Base-by-base conservation (phyloP, 2,888 invertebrate genomes). In the Chrysomela aeneicollis region DNA sequence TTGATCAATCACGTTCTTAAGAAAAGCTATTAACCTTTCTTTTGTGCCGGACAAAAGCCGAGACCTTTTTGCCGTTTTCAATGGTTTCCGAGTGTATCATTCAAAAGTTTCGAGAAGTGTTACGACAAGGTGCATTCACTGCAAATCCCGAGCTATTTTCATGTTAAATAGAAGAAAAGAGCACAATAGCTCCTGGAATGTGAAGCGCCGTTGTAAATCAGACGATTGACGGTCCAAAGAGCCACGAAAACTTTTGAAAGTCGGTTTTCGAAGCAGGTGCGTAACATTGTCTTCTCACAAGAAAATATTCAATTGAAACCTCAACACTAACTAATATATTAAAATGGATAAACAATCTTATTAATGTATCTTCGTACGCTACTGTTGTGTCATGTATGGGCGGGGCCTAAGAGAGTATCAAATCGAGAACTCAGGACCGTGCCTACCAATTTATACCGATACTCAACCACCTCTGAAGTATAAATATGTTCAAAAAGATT, bases 191-290 rank as follows among this genome's bases (percentile, higher is more conserved):
- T 47, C 51, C 30, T 9, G 52, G 58, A 66, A 61, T 63, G 60
- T 50, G 60, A 66, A 63, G 66, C 66, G 66, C 66, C 66, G 63
- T 55, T 63, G 66, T 66, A 66, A 66, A 66, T 63, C 55, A 60
- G 18, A 42, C 42, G 57, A 59, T 47, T 63, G 66, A 66, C 63
- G 60, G 61, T 59, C 61, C 8, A 61, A 61, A 64, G 51, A 59
- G 22, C 53, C 21, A 52, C 26, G 26, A 26, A 3, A 6, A 26
- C 30, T 32, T 15, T 30, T 52, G 10, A 22, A 47, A 63, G 52
- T 59, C 30, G 63, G 54, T 18, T 32, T 53, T 54, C 53, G 53
- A 49, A 12, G 35, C 42, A 42, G 42, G 8, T 3, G 42, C 42
- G n/a, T 3, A 15, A 8, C n/a, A 42, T 8, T 2, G 4, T 42